Evolutionary conservation across 2,113 vertebrate genomes (phyloP), one percentile per base, ranked within the genome.

Genomic region (Psophia crepitans): DNA sequence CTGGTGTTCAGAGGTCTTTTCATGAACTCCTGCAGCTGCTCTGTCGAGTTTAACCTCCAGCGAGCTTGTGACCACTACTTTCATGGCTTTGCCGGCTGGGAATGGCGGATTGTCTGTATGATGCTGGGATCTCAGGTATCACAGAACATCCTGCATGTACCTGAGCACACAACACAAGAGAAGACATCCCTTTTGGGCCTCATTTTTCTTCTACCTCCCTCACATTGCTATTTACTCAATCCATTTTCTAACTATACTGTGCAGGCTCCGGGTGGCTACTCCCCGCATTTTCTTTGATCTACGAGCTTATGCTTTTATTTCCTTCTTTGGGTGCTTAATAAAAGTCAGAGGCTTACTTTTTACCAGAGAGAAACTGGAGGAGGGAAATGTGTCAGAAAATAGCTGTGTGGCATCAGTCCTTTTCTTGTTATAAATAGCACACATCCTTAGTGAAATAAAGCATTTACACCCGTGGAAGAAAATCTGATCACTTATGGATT

Each of bases 311-410:
- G 32, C 4, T 84, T 94, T 91, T 54, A 23, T 92, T 90, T 93
- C 32, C 66, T 57, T 82, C 84, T 74, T 68, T 65, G 33, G 41
- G 27, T 83, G 24, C 35, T 84, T 80, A 87, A 92, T 91, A 70
- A 91, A 96, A 93, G 53, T 16, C 44, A 93, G 68, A 78, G 58
- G 30, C 27, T 87, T 89, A 71, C 26, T 86, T 96, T 85, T 78
- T 87, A 63, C 35, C 30, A 28, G 57, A 90, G 70, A 78, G 41
- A 92, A 97, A 74, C 61, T 61, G 88, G 56, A 89, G 94, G 66
- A 93, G 86, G 86, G 17, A 93, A 90, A 81, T 39, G n/a, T 95
- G 65, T 87, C 86, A 94, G 86, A 80, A 89, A 94, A 91, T 93
- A 80, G 70, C 82, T 84, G 20, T 70, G 58, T 77, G 58, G 54